Evolutionary conservation across 2,797 vertebrate genomes (phyloP), one percentile per base, ranked within the genome.

Genomic region (Thaleichthys pacificus): DNA sequence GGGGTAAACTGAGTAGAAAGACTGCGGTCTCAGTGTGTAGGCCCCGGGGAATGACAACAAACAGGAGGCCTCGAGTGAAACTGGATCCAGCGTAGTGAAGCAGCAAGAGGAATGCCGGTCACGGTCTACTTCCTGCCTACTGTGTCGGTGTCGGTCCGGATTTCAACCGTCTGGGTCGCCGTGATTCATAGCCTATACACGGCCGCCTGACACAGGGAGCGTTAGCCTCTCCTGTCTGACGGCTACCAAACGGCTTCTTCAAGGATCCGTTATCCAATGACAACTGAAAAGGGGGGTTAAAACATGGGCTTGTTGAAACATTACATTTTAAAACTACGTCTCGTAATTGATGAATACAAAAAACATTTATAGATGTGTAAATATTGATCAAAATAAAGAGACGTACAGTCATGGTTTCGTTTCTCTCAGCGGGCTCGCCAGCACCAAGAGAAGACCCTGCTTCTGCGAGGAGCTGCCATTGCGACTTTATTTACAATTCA

Each of bases 401-500:
- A 79, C 74, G 77, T 80, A 65, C 8, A 11, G 1, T 0, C 57
- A n/a, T 54, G 3, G 19, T 21, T 19, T 0, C 8, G 51, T 26
- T 81, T 77, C 80, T 84, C 73, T 85, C 72, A 83, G 81, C 75
- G 73, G 35, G 72, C 72, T 65, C 79, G 81, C 69, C 82, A 86
- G 89, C 91, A 81, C 89, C 91, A 92, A 92, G 90, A 92, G 87
- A 91, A 92, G 91, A 87, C 91, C 89, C 90, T 92, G 91, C 91
- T 91, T 90, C 91, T 92, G 91, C 89, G 91, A 90, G 89, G 90
- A 88, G 89, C 91, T 88, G 87, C 89, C 89, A 63, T 74, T 77
- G 76, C 83, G 0, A 79, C 61, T 90, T 90, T 92, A 92, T 92
- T 91, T 89, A 92, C 89, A 88, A 77, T 81, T 89, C 85, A 91